Evolutionary conservation across 2,888 invertebrate species (phyloP).

Genomic region (Phorcus lineatus): DNA sequence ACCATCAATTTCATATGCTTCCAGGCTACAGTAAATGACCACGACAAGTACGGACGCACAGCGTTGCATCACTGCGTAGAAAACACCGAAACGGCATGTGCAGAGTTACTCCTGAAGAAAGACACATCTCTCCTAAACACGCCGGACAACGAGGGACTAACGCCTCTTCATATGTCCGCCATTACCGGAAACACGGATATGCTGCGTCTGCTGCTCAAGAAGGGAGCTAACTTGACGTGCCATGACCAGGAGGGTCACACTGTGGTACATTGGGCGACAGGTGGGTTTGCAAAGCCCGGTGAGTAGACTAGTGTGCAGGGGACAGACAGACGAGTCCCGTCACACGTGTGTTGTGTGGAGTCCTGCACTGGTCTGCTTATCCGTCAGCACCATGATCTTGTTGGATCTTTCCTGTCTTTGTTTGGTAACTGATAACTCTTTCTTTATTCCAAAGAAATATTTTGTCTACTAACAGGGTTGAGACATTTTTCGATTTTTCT

Average conservation of each 20-base stretch:
- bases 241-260: conserved; percentile 96
- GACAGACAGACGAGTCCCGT: neutral
- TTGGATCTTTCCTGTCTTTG: no score
- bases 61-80: conserved; percentile 95
- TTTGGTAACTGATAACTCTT: no score
- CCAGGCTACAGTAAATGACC: conserved; percentile 52
- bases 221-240: conserved; percentile 91
- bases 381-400: no score
- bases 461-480: no score
- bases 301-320: neutral
- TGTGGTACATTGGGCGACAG: conserved; percentile 98
- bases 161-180: conserved; percentile 95
- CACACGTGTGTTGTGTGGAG: neutral
- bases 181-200: conserved; percentile 70
- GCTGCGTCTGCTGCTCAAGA: conserved; percentile 88
- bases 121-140: conserved; percentile 81
- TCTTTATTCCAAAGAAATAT: no score
- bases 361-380: no score
- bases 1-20: neutral
- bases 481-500: no score
- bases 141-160: conserved; percentile 90
- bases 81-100: conserved; percentile 81
- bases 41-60: conserved; percentile 76
- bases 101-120: conserved; percentile 83
- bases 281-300: conserved; percentile 76